These are phyloP conservation scores for Bergia puertoricense DNA, from an alignment of 92 coral and sea anemone species.

Conservation along the genomic window DNA sequence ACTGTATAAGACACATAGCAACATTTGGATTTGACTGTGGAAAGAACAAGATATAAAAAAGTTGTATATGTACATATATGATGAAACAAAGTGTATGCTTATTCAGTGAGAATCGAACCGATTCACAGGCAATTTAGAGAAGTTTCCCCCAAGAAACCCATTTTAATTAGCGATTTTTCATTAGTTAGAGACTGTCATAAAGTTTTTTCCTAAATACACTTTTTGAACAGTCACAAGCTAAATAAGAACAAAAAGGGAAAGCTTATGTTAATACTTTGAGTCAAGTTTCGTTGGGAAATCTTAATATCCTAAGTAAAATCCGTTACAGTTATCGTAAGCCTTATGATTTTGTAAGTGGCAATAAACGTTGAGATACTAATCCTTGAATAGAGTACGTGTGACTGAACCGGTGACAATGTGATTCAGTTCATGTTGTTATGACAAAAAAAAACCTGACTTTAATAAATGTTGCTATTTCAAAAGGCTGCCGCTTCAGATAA, in stretches of 20 bases:
- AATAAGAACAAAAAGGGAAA: neutral
- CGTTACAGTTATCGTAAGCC: neutral
- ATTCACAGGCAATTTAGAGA: neutral
- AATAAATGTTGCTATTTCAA: no score
- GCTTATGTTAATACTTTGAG: no score
- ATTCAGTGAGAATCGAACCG: neutral
- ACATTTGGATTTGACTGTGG: neutral
- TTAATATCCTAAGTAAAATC: neutral
- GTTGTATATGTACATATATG: no score
- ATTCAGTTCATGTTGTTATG: neutral
- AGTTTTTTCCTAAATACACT: neutral
- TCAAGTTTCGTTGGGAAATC: neutral
- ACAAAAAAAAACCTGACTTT: neutral
- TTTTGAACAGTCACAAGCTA: neutral
- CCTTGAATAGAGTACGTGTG: neutral
- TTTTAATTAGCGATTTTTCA: neutral
- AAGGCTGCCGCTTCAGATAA: neutral
- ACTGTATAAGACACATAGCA: neutral
- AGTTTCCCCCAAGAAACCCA: neutral
- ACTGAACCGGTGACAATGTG: no score
- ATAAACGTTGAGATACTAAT: neutral
- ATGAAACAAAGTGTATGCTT: no score
- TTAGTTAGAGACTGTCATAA: neutral
- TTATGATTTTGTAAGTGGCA: neutral
- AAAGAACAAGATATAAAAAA: neutral